Conservation (phyloP, 2,888 invertebrate genomes). For the Micropterix aruncella region DNA sequence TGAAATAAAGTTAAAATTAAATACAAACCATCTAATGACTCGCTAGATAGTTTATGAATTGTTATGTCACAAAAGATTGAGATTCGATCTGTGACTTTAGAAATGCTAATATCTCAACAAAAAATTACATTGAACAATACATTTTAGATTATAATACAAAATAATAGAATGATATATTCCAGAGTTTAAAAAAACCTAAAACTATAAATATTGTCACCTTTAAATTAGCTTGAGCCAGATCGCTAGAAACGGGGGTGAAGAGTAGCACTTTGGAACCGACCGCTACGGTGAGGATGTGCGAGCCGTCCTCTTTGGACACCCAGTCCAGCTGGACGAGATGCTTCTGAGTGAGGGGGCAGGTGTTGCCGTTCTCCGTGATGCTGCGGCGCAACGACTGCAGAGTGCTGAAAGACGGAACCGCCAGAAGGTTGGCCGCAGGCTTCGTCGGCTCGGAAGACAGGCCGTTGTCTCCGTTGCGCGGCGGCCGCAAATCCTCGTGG, state of each 20-base stretch:
- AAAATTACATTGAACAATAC: too few relatives aligned
- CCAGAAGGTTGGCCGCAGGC: constrained; percentile 48
- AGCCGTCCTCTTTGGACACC: constrained; percentile 99
- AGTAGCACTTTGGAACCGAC: constrained; percentile 87
- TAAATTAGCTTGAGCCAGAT: constrained; percentile 87
- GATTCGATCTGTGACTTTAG: too few relatives aligned
- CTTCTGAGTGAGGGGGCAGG: constrained; percentile 81
- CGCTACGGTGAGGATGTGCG: constrained; percentile 92
- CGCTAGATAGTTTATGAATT: too few relatives aligned
- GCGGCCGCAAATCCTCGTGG: constrained; percentile 54
- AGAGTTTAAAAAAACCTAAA: background rate
- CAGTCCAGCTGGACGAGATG: constrained; percentile 94
- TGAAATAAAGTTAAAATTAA: too few relatives aligned
- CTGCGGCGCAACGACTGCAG: constrained; percentile 75
- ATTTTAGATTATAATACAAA: too few relatives aligned
- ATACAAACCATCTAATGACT: too few relatives aligned
- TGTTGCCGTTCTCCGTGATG: constrained; percentile 84
- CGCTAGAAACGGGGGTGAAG: constrained; percentile 88
- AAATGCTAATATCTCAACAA: too few relatives aligned
- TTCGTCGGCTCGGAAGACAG: constrained; percentile 31
- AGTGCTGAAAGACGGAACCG: constrained; percentile 85
- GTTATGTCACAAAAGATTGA: too few relatives aligned
- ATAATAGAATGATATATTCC: too few relatives aligned
- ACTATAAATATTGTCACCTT: constrained; percentile 30
- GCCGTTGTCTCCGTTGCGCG: constrained; percentile 40